A percentile compares a stretch with the other conserved stretches of the same genome.
Conservation (phyloP, 2,888 invertebrate species). For the Nemoura dubitans region DNA sequence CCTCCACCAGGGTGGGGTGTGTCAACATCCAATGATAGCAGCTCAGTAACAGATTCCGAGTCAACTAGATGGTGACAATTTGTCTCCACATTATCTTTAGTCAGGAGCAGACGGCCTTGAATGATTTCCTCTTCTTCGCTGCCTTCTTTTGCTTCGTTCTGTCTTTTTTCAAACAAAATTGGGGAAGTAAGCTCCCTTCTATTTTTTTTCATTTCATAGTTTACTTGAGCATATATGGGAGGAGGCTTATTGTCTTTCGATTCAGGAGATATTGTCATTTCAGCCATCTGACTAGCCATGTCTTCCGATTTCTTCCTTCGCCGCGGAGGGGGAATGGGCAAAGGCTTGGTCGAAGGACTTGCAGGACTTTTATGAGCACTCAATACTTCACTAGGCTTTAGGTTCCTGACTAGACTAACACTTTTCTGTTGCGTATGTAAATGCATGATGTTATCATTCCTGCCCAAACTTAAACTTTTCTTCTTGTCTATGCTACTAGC, state of each 20-base stretch:
- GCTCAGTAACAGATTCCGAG: not conserved
- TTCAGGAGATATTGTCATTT: constrained; percentile 34
- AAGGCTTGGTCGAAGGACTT: constrained; percentile 1
- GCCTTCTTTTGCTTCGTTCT: not conserved
- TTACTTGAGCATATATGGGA: constrained; percentile 50
- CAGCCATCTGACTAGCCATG: constrained; percentile 9
- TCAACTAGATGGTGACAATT: not conserved
- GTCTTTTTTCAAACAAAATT: not conserved
- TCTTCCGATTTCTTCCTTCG: constrained; percentile 46
- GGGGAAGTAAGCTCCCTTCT: constrained; percentile 38
- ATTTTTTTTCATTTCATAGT: constrained; percentile 50
- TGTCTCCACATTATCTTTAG: not conserved
- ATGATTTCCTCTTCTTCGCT: not conserved
- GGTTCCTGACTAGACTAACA: constrained; percentile 44
- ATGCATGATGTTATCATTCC: constrained; percentile 13
- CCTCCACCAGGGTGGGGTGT: not conserved
- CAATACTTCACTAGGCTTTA: constrained; percentile 24
- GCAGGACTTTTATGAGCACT: constrained; percentile 17
- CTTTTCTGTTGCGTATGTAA: constrained; percentile 35
- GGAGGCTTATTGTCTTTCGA: not conserved
- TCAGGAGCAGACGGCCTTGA: not conserved
- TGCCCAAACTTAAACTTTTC: constrained; percentile 32
- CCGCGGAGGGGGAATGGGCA: constrained; percentile 47
- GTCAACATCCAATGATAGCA: not conserved
- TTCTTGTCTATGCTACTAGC: constrained; percentile 1